phyloP scores from a whole-genome alignment of 2,113 vertebrate species.

The Synodontis membranacea region DNA sequence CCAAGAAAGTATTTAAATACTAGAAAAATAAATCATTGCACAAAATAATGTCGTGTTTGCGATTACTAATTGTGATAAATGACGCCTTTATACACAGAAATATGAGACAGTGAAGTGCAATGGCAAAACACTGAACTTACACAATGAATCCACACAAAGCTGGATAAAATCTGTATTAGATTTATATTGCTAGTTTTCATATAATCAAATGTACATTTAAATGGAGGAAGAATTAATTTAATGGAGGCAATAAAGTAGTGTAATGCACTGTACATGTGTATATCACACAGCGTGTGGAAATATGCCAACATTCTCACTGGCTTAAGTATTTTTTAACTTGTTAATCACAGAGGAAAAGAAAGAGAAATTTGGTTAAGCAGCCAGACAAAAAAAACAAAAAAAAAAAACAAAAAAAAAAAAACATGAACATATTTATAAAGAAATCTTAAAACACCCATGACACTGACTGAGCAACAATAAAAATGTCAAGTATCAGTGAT shows the following conservation, averaged over 20 bases:
- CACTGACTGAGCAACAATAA: constrained; percentile 42
- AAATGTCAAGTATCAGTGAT: constrained; percentile 26
- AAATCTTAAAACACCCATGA: constrained; percentile 60
- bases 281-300: constrained; percentile 47
- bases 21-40: constrained; percentile 78
- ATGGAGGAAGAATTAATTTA: constrained; percentile 14
- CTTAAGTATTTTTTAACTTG: constrained; percentile 13
- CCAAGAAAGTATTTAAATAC: constrained; percentile 69
- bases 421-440: constrained; percentile 17
- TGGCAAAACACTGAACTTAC: constrained; percentile 14
- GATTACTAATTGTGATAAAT: constrained; percentile 58
- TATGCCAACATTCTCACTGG: constrained; percentile 33
- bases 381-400: constrained; percentile 20
- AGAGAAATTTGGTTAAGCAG: constrained; percentile 14
- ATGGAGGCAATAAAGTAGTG: constrained; percentile 53
- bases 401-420: constrained; percentile 4
- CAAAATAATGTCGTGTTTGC: constrained; percentile 62
- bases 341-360: constrained; percentile 15
- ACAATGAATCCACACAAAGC: constrained; percentile 51
- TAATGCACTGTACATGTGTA: constrained; percentile 43
- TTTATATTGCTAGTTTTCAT: constrained; percentile 48
- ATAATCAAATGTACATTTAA: constrained; percentile 43
- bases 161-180: constrained; percentile 58
- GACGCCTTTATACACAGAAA: constrained; percentile 45
- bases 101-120: constrained; percentile 27